These are phyloP conservation scores for Kobus ellipsiprymnus DNA, from an alignment of 2,113 vertebrate species.

Conservation along the genomic window DNA sequence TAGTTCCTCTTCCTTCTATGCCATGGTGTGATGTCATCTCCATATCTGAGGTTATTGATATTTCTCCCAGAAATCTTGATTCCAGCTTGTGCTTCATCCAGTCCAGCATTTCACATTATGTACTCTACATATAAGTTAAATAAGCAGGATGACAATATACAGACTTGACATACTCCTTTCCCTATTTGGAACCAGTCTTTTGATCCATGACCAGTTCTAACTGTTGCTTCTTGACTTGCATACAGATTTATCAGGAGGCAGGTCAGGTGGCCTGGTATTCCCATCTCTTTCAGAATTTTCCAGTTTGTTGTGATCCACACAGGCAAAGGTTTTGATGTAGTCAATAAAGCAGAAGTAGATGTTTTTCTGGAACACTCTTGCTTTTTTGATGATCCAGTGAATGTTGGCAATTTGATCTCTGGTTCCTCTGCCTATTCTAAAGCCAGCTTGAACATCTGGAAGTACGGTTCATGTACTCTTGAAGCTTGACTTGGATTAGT, in stretches of 20 bases:
- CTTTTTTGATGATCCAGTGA: accelerated
- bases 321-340: neutral
- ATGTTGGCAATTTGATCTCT: neutral
- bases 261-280: neutral
- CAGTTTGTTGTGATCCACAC: neutral
- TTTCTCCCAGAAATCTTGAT: neutral
- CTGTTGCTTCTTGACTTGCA: neutral
- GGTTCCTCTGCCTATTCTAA: neutral
- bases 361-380: neutral
- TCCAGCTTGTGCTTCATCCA: neutral
- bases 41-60: neutral
- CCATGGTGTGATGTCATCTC: neutral
- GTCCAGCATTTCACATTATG: neutral
- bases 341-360: neutral
- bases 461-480: accelerated
- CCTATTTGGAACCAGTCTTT: neutral
- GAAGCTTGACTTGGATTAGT: neutral
- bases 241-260: neutral
- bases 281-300: neutral
- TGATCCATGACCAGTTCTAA: neutral
- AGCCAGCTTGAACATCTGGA: neutral
- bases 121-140: neutral
- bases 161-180: neutral
- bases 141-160: neutral
- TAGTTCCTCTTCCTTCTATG: neutral